Base-by-base conservation (phyloP, 2,797 vertebrate genomes). In the Lagodon rhomboides region DNA sequence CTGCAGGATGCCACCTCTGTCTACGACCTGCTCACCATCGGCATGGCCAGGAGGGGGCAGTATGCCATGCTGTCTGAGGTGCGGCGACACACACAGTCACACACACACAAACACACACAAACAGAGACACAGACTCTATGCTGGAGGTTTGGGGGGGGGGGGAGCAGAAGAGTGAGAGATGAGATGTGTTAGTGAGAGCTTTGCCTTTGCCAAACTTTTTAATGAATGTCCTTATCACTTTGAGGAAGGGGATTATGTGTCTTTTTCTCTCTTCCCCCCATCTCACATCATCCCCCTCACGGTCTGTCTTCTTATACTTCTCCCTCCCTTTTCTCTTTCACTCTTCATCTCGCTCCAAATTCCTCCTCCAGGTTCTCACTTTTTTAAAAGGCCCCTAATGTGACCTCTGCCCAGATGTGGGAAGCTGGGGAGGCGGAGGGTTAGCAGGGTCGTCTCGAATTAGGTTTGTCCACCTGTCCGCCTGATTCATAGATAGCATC, bases 41-140 rank as follows among this genome's bases (percentile, higher is more conserved):
- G 97, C 0, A 96, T 99, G 96, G 98, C 97, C 96, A 97, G 98
- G 92, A 97, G 98, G 92, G 97, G 98, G 94, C 98, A 99, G 96
- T 99, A 98, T 27, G 90, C 91, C 93, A 98, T 99, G 97, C 96
- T 99, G 9, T 98, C 98, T 2, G 97, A 99, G 98, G 98, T 99
- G 95, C 16, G 65, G 18, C 1, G 11, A 23, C 79, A 64, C 65
- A 54, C 68, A 41, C 43, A 12, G 46, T 76, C 58, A 34, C 60
- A 73, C 30, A 34, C 58, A 69, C 13, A 4, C 43, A 44, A 12
- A 46, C 62, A 17, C 23, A 60, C 18, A 17, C 1, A 41, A 5
- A 50, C 41, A 49, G n/a, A 47, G 10, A 59, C 4, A 60, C 68
- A 78, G 74, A 41, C 30, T 30, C 69, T 56, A 3, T 50, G 63